These are phyloP conservation scores for Acrossocheilus fasciatus DNA, from an alignment of 2,797 vertebrate species.

Conservation along the genomic window DNA sequence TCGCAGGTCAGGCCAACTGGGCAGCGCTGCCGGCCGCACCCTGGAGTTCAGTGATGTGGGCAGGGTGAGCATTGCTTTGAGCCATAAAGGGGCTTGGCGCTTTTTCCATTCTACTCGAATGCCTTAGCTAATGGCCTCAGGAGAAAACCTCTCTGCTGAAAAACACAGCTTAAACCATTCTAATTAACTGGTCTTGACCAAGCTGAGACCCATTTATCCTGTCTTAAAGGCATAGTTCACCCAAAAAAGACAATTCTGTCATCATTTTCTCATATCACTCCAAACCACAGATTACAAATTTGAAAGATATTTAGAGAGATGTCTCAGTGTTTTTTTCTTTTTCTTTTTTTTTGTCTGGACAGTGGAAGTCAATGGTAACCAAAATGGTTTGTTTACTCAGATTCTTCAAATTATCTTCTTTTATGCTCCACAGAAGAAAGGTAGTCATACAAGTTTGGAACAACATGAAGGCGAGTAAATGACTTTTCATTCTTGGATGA, in stretches of 20 bases:
- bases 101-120: conserved; percentile 27
- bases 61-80: background rate
- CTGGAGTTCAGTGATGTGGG: conserved; percentile 45
- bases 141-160: background rate
- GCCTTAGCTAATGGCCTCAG: conserved; percentile 22
- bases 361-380: background rate
- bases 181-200: conserved; percentile 9
- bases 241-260: background rate
- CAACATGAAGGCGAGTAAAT: background rate
- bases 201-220: background rate
- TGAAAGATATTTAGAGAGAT: background rate
- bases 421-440: background rate
- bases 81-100: conserved; percentile 1
- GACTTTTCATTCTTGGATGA: background rate
- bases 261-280: background rate
- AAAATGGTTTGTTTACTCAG: background rate
- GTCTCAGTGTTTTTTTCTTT: background rate
- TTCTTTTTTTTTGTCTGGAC: too few species aligned
- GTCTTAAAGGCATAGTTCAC: background rate
- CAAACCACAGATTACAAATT: background rate
- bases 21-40: conserved; percentile 31
- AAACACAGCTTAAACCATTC: background rate
- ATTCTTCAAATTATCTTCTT: background rate
- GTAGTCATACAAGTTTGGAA: background rate
- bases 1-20: conserved; percentile 16